Evolutionary conservation across 1,140 invertebrate species (phyloP).

Genomic region (Onthophagus taurus): DNA sequence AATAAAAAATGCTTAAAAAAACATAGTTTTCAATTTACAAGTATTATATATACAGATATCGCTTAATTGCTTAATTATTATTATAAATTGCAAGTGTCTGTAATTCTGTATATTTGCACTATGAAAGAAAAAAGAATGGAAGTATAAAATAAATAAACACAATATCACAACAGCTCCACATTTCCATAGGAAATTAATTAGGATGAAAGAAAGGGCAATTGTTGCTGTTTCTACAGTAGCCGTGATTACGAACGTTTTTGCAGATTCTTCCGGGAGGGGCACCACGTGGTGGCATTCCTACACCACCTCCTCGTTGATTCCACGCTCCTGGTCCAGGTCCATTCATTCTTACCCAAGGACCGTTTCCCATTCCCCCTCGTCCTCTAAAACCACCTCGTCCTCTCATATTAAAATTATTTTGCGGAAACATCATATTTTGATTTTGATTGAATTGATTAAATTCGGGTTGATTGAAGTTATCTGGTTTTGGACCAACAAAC

Average conservation of each 20-base stretch:
- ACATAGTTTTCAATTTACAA: not conserved
- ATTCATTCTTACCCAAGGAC: slow-evolving; percentile 39
- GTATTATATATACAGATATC: not conserved
- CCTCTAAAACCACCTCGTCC: slow-evolving; percentile 19
- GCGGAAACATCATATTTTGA: slow-evolving; percentile 29
- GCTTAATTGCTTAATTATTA: not conserved
- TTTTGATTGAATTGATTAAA: slow-evolving; percentile 21
- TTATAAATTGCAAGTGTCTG: not conserved
- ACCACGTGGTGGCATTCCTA: too few relatives aligned
- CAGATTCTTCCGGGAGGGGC: slow-evolving; percentile 54
- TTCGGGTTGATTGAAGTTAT: slow-evolving; percentile 22
- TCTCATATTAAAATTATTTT: slow-evolving; percentile 30
- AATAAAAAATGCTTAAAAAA: not conserved
- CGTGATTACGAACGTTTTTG: slow-evolving; percentile 65
- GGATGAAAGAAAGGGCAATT: slow-evolving; percentile 71
- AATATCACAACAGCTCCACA: too few relatives aligned
- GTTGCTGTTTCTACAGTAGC: slow-evolving; percentile 64
- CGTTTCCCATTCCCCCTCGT: slow-evolving; percentile 29
- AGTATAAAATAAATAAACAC: too few relatives aligned
- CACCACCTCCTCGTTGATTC: slow-evolving; percentile 44
- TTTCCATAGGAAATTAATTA: not conserved
- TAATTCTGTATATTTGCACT: not conserved
- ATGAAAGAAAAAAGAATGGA: not conserved
- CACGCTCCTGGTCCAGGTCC: slow-evolving; percentile 40
- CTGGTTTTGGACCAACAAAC: slow-evolving; percentile 21